Conservation (phyloP, 1,140 invertebrate genomes). For the Periplaneta americana region DNA sequence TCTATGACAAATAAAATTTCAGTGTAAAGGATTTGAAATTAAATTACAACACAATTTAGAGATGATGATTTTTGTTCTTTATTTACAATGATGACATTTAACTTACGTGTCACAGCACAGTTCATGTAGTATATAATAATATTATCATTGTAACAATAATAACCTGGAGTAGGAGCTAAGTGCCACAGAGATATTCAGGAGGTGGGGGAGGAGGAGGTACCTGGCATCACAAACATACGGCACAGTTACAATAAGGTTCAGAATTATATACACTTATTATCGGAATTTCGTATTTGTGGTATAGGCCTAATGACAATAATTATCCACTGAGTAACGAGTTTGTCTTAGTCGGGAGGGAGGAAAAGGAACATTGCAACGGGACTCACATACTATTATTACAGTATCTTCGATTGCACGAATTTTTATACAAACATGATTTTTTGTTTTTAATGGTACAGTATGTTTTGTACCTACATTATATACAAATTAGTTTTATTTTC, state of each 20-base stretch:
- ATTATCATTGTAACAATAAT: constrained; percentile 6
- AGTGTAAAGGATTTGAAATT: background rate
- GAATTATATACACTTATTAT: background rate
- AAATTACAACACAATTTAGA: background rate
- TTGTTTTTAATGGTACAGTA: background rate
- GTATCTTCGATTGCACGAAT: background rate
- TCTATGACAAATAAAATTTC: background rate
- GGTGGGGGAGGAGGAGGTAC: background rate
- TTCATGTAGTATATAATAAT: constrained; percentile 11
- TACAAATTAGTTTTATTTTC: background rate
- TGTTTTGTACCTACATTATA: background rate
- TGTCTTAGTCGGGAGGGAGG: background rate
- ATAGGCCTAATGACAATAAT: background rate
- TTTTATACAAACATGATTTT: background rate
- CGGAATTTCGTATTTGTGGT: background rate
- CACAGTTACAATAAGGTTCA: background rate
- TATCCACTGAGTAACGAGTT: background rate
- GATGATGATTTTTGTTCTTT: constrained; percentile 12
- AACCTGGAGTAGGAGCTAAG: background rate
- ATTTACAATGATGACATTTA: constrained; percentile 19
- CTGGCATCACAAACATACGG: background rate
- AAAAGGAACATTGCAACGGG: background rate
- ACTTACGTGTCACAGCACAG: constrained; percentile 18
- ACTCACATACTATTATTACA: background rate
- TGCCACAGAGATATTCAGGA: background rate